Percentiles rank a stretch among this genome's conserved stretches.
phyloP scores from a whole-genome alignment of 1,140 invertebrate species.

The Aricia agestis region DNA sequence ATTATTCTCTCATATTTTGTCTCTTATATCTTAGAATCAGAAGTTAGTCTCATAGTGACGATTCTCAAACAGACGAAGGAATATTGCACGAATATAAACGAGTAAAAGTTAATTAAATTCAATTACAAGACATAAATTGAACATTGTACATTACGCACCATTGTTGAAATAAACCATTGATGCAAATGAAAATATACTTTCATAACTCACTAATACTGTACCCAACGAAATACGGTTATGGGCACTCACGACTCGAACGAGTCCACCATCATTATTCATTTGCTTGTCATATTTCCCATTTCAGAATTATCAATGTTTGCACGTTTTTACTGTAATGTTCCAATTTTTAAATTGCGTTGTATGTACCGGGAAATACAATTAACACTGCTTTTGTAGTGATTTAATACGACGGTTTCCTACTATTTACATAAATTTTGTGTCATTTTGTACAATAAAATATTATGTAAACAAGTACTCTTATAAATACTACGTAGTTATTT shows the following conservation, averaged over 20 bases:
- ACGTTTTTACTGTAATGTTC: not conserved
- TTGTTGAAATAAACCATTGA: not conserved
- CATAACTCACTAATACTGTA: slow-evolving; percentile 11
- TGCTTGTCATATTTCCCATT: slow-evolving; percentile 3
- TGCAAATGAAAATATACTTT: slow-evolving; percentile 11
- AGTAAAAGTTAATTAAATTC: no score
- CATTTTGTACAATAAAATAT: no score
- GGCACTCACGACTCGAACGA: slow-evolving; percentile 9
- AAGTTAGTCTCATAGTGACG: no score
- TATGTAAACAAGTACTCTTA: no score
- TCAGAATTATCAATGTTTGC: slow-evolving; percentile 8
- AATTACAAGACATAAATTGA: not conserved
- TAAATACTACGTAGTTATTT: no score
- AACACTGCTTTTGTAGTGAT: not conserved
- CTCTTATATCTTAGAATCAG: no score
- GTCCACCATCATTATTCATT: slow-evolving; percentile 13
- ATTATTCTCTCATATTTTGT: no score
- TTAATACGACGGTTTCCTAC: no score
- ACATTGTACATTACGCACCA: not conserved
- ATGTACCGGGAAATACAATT: not conserved
- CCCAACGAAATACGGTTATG: slow-evolving; percentile 5
- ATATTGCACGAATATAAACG: no score
- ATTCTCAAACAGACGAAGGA: no score
- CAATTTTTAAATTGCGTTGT: not conserved
- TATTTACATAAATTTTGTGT: no score